A percentile compares a stretch with the other conserved stretches of the same genome.
Conservation (phyloP, 2,888 invertebrate genomes). For the Lymantria monacha region DNA sequence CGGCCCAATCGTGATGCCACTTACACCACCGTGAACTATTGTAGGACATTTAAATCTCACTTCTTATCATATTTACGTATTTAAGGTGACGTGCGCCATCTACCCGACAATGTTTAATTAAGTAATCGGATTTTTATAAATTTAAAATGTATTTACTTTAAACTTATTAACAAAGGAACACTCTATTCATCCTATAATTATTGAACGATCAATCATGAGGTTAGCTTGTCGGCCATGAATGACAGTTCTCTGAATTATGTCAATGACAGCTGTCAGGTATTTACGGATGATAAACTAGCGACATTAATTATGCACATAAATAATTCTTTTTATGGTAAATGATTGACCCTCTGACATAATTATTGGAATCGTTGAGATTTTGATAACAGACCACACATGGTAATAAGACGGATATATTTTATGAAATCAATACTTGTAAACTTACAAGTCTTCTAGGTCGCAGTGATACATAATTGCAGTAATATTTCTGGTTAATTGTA, state of each 20-base stretch:
- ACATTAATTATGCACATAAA: conserved; percentile 22
- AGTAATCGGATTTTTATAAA: too few species aligned
- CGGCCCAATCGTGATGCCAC: too few species aligned
- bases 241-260: conserved; percentile 29
- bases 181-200: neutral
- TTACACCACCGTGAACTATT: too few species aligned
- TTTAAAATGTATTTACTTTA: neutral
- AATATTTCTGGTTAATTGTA: neutral
- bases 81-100: too few species aligned
- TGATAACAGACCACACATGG: conserved; percentile 3
- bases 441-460: neutral
- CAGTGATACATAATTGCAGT: neutral
- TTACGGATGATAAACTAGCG: conserved; percentile 24
- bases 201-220: neutral
- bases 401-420: neutral
- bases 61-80: too few species aligned
- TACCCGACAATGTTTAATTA: too few species aligned
- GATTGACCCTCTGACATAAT: conserved; percentile 12
- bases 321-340: conserved; percentile 10
- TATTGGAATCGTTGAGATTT: conserved; percentile 1
- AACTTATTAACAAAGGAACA: neutral
- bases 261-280: conserved; percentile 34
- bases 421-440: neutral
- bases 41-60: too few species aligned
- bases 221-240: conserved; percentile 18